Base-by-base conservation (phyloP, 2,113 vertebrate genomes). In the Dascyllus trimaculatus region DNA sequence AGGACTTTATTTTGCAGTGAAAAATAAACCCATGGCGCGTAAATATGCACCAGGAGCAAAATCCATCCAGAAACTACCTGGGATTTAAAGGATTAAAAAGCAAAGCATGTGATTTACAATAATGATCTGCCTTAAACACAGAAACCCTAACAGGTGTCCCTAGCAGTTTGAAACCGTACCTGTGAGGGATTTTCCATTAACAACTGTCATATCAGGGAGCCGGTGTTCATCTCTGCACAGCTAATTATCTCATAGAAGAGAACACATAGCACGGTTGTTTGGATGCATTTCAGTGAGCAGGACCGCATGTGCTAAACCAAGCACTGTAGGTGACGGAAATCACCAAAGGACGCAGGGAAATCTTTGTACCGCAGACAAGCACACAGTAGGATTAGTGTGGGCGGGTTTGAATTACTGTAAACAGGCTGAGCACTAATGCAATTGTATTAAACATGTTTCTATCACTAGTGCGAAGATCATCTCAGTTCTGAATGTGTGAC, bases 151-250 rank as follows among this genome's bases (percentile, higher is more conserved):
- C 81, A 84, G 77, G 75, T 86, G 86, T 66, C 75, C 14, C 11
- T 35, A 79, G 67, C 80, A 70, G 75, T 89, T 63, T 85, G 72
- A 82, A 78, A 35, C 67, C 61, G 25, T 46, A 66, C 75, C 80
- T 74, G 38, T 32, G 1, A 79, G 75, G 59, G 10, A 64, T 75
- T 80, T 89, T 84, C 87, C 75, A 48, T 87, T 74, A 85, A 76
- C 75, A 85, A 62, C 78, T 68, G 81, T 85, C 65, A 81, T 76
- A 60, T 78, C 74, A 66, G 53, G 64, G 72, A 80, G 53, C 74
- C 54, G 1, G 32, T 51, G 48, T 62, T 83, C 67, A 73, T 77
- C 64, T 77, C 73, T 67, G 40, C 78, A 59, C 24, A n/a, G 78
- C 52, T 84, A 81, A 71, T 84, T 67, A 70, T 81, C 40, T 68